Conservation (phyloP, 2,888 invertebrate species). For the Leptura quadrifasciata region DNA sequence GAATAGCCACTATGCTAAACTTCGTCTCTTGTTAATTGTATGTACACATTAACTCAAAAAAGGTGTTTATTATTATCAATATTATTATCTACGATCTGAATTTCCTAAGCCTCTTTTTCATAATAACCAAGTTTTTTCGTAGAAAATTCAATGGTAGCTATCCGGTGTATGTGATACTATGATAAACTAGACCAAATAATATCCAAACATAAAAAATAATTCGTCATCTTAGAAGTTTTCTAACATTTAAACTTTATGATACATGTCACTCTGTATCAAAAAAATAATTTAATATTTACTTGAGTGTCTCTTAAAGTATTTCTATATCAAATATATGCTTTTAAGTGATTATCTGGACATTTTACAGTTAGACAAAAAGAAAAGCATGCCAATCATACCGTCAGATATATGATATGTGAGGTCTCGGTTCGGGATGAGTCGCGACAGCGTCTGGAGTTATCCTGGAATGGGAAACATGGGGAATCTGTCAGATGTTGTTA, state of each 20-base stretch:
- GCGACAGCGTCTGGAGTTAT: constrained; percentile 73
- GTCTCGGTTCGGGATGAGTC: constrained; percentile 69
- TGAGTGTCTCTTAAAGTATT: constrained; percentile 5
- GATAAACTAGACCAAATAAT: too few species aligned
- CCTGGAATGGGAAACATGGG: constrained; percentile 71
- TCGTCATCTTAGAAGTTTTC: too few species aligned
- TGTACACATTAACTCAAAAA: too few species aligned
- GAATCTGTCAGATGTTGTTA: constrained; percentile 72
- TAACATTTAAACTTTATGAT: neutral
- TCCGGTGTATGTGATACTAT: too few species aligned
- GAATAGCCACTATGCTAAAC: too few species aligned
- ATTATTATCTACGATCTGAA: too few species aligned
- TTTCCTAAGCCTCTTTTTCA: too few species aligned
- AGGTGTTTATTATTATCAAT: too few species aligned
- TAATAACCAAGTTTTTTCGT: too few species aligned
- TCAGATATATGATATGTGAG: constrained; percentile 69
- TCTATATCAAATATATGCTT: constrained; percentile 26
- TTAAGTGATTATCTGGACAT: constrained; percentile 51
- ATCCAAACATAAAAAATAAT: too few species aligned
- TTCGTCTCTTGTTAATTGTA: too few species aligned
- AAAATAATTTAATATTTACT: neutral
- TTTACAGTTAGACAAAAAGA: constrained; percentile 52
- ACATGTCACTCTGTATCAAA: neutral
- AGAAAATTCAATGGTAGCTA: too few species aligned
- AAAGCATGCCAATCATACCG: constrained; percentile 71